phyloP scores from a whole-genome alignment of 1,140 invertebrate genomes.

The Leguminivora glycinivorella region DNA sequence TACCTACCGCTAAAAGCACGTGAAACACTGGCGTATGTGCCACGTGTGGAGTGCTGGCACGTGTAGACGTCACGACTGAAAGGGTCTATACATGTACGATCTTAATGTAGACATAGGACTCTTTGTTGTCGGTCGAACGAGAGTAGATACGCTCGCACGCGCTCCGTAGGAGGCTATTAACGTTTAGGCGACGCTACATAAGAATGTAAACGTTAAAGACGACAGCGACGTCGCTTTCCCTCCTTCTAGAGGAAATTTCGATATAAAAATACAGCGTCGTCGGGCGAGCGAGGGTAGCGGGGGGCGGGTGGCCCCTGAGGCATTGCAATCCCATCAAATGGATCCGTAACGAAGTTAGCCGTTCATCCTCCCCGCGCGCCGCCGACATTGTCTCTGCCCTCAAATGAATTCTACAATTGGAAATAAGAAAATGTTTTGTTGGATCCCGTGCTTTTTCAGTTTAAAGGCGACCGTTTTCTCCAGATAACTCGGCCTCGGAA shows the following conservation, averaged over 20 bases:
- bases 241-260: conserved; percentile 46
- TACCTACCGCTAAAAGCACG: conserved; percentile 65
- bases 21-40: conserved; percentile 43
- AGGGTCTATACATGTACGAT: conserved; percentile 32
- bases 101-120: background rate
- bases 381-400: conserved; percentile 55
- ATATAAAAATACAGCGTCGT: conserved; percentile 63
- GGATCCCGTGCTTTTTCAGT: conserved; percentile 70
- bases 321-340: conserved; percentile 79
- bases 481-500: conserved; percentile 54
- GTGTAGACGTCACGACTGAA: conserved; percentile 32
- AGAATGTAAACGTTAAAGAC: conserved; percentile 74
- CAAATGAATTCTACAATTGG: conserved; percentile 35
- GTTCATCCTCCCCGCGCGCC: conserved; percentile 70
- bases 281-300: conserved; percentile 54
- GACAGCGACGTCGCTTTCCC: conserved; percentile 46
- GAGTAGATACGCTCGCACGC: conserved; percentile 39
- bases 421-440: conserved; percentile 39
- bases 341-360: conserved; percentile 79
- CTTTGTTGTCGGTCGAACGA: background rate
- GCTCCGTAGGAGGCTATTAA: conserved; percentile 69
- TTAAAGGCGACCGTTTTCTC: conserved; percentile 66
- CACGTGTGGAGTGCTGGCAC: conserved; percentile 36
- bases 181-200: conserved; percentile 74
- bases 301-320: conserved; percentile 62